Evolutionary conservation across 2,797 vertebrate species (phyloP), one percentile per base, ranked within the genome.

Genomic region (Neoniphon sammara): DNA sequence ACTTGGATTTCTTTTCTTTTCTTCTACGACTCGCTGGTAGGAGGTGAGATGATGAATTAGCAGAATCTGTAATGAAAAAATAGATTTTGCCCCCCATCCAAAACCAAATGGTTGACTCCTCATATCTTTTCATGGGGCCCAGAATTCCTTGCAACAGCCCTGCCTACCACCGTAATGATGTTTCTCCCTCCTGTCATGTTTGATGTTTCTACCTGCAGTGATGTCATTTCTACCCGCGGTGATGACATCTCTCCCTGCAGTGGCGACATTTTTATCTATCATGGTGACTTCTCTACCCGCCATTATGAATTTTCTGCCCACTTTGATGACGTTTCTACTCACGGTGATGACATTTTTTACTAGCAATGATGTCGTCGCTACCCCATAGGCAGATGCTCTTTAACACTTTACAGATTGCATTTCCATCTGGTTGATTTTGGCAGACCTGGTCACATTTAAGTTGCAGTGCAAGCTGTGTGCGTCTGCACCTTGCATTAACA

Each of bases 391-490:
- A 60, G 52, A 74, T 34, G 34, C 36, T 5, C 56, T 34, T 57
- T 73, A 44, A 56, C 58, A 17, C 49, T 9, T 50, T 31, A 55
- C 18, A 36, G 39, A 77, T 70, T 77, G 67, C 39, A 72, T 78
- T 75, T 21, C 66, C 36, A 2, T 18, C 1, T 18, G 54, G 23
- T 21, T 0, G 17, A 56, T 25, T 60, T n/a, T 53, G 15, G 61
- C 44, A 78, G 49, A 80, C 84, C 58, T 49, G 25, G 80, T 87
- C 34, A 65, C 20, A 52, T 75, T 62, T 78, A 75, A 54, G 71
- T 82, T 53, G 61, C 50, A 27, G 36, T 39, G 52, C 50, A 70
- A 2, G 4, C 62, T 61, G 36, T 70, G 52, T 36, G 14, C n/a
- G 52, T 31, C 52, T 55, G n/a, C 2, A 2, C 23, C 15, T 63